Percentiles rank a stretch among this genome's conserved stretches.
Evolutionary conservation across 1,140 invertebrate species (phyloP).

Genomic region (Scaptomyza graminum): DNA sequence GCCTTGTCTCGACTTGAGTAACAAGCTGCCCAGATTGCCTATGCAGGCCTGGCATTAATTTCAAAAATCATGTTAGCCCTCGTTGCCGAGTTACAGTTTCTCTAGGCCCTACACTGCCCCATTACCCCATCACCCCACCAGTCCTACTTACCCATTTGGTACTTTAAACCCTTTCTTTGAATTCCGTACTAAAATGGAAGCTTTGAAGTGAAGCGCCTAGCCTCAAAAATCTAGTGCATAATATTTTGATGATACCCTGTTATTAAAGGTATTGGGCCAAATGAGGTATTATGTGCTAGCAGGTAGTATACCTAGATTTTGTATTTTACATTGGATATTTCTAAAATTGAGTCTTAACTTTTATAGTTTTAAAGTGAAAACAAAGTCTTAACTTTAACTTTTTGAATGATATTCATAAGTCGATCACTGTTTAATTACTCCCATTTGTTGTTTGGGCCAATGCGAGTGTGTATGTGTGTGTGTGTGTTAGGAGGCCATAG

Average conservation of each 20-base stretch:
- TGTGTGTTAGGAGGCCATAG: conserved; percentile 8
- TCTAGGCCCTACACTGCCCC: background rate
- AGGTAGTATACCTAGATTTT: no score
- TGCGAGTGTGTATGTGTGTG: conserved; percentile 8
- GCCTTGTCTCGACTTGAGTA: conserved; percentile 7
- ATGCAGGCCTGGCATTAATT: conserved; percentile 37
- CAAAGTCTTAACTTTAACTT: no score
- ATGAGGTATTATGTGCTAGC: background rate
- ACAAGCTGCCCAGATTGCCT: conserved; percentile 29
- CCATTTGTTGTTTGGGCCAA: background rate
- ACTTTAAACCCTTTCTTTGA: conserved; percentile 2
- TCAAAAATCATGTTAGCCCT: conserved; percentile 48
- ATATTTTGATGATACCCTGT: conserved; percentile 24
- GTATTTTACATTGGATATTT: no score
- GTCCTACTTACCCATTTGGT: background rate
- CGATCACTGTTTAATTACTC: background rate
- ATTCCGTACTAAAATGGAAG: conserved; percentile 15
- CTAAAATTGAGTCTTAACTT: no score
- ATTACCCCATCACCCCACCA: background rate
- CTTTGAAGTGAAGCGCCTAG: conserved; percentile 22
- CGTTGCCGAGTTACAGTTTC: conserved; percentile 39
- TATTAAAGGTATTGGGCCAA: background rate
- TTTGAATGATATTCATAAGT: conserved; percentile 1
- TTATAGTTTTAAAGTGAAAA: no score
- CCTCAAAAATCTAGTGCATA: conserved; percentile 13